A percentile compares a stretch with the other conserved stretches of the same genome.
phyloP scores from a whole-genome alignment of 2,888 invertebrate species.

The Coelogynopora nodosa region DNA sequence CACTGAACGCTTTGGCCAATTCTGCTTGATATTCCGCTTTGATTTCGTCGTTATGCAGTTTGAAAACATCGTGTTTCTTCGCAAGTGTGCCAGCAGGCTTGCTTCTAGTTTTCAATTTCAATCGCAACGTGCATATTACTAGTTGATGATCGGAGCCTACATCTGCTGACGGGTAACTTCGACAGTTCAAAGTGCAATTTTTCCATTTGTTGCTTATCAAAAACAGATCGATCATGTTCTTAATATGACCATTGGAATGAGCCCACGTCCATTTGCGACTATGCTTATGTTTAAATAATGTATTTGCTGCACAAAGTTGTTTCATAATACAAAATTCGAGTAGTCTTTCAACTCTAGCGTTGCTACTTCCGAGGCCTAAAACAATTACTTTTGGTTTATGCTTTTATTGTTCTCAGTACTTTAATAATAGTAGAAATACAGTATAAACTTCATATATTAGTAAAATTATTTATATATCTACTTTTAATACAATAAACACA shows the following conservation, averaged over 20 bases:
- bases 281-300: not conserved
- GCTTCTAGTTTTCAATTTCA: not conserved
- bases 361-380: not conserved
- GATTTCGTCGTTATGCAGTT: not conserved
- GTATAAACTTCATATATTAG: too few species aligned
- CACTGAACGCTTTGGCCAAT: not conserved
- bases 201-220: not conserved
- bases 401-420: not conserved
- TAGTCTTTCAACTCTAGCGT: not conserved
- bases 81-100: not conserved
- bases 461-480: too few species aligned
- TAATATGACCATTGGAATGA: not conserved
- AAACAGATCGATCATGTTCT: not conserved
- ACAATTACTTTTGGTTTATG: not conserved
- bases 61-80: not conserved
- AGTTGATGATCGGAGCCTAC: not conserved
- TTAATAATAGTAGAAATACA: too few species aligned
- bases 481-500: too few species aligned
- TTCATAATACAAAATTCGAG: not conserved
- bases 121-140: not conserved
- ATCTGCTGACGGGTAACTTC: not conserved
- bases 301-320: not conserved
- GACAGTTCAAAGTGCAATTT: not conserved
- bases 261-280: not conserved
- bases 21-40: not conserved